Conservation (phyloP, 2,888 invertebrate genomes). For the Glaucopsyche alexis region DNA sequence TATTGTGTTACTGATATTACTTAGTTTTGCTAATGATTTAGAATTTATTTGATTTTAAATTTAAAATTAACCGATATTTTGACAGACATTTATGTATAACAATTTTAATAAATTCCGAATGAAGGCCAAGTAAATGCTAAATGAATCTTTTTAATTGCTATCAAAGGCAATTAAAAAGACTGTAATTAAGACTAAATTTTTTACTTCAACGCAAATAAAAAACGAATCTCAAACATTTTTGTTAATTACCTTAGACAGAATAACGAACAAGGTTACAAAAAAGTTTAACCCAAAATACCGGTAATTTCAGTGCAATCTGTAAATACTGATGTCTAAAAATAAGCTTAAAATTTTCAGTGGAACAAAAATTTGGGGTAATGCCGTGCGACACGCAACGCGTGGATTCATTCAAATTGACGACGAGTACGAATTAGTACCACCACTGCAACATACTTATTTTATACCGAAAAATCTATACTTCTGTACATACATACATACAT, state of each 20-base stretch:
- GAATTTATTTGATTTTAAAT: no score
- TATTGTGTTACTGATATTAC: no score
- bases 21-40: no score
- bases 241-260: slow-evolving; percentile 1
- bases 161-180: neutral
- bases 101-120: no score
- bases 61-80: no score
- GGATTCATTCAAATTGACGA: slow-evolving; percentile 74
- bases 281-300: neutral
- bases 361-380: slow-evolving; percentile 51
- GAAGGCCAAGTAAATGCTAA: neutral
- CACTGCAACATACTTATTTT: neutral
- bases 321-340: slow-evolving; percentile 38
- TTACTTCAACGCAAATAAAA: neutral
- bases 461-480: neutral
- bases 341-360: slow-evolving; percentile 41
- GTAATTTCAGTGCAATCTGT: slow-evolving; percentile 26
- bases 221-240: neutral
- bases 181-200: neutral
- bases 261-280: neutral
- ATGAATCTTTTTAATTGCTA: no score
- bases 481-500: no score
- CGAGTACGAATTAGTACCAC: slow-evolving; percentile 41
- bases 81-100: no score
- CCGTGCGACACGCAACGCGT: slow-evolving; percentile 68